Percentiles rank a stretch among this genome's conserved stretches.
Conservation (phyloP, 1,140 invertebrate species). For the Sitophilus oryzae region DNA sequence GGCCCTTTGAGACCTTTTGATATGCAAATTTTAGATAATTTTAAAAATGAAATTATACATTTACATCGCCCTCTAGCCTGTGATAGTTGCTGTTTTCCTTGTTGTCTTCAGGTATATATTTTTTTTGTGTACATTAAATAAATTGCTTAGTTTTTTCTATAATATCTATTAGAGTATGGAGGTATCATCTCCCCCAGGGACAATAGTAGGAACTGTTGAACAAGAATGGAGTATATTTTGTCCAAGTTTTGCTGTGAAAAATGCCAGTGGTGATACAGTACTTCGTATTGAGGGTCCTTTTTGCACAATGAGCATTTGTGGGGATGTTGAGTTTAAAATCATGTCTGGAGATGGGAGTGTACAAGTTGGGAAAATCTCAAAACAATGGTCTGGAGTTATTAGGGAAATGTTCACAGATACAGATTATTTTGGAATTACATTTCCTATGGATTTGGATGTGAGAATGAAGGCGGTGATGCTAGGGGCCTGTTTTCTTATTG, state of each 20-base stretch:
- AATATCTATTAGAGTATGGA: conserved; percentile 53
- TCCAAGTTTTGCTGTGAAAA: conserved; percentile 73
- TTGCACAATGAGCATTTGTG: conserved; percentile 73
- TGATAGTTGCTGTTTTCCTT: conserved; percentile 72
- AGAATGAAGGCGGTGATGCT: conserved; percentile 55
- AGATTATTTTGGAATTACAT: conserved; percentile 56
- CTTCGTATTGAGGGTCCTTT: conserved; percentile 79
- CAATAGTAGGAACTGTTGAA: conserved; percentile 67
- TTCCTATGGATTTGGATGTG: conserved; percentile 57
- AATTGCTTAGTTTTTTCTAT: not conserved
- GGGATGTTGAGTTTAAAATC: conserved; percentile 68
- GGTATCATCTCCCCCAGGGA: conserved; percentile 65
- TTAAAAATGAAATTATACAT: conserved; percentile 73
- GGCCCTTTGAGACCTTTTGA: conserved; percentile 74
- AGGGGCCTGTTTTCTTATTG: conserved; percentile 47
- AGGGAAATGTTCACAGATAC: conserved; percentile 57
- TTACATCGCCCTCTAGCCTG: conserved; percentile 69
- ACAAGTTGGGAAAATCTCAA: conserved; percentile 53
- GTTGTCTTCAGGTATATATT: conserved; percentile 68
- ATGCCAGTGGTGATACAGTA: conserved; percentile 69
- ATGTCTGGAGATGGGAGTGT: conserved; percentile 47
- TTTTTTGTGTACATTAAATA: not conserved
- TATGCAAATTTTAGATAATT: conserved; percentile 78
- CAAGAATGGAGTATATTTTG: conserved; percentile 80
- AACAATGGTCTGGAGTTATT: conserved; percentile 54